These are phyloP conservation scores for Orius insidiosus DNA, from an alignment of 1,140 invertebrate species.

Conservation along the genomic window DNA sequence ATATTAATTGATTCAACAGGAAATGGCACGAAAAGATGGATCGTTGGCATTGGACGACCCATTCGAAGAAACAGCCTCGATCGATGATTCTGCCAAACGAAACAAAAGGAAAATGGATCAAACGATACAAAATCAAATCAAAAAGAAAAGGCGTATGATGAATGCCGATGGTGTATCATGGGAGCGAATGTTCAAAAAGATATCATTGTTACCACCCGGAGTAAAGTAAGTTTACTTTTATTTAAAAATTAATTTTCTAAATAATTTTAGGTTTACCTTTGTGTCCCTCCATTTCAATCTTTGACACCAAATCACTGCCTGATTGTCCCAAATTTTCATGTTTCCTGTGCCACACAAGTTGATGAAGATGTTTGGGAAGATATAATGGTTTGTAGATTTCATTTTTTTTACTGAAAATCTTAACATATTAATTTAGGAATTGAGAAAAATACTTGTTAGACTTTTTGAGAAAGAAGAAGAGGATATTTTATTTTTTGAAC, in stretches of 20 bases:
- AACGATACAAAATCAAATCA: slow-evolving; percentile 57
- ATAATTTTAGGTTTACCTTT: slow-evolving; percentile 39
- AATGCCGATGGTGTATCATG: slow-evolving; percentile 70
- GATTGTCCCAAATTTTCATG: slow-evolving; percentile 69
- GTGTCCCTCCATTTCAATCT: slow-evolving; percentile 58
- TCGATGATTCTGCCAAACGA: slow-evolving; percentile 39
- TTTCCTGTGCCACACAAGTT: slow-evolving; percentile 51
- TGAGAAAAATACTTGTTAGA: slow-evolving; percentile 52
- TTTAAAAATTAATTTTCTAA: background rate
- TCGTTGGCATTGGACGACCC: slow-evolving; percentile 70
- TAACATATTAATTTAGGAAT: slow-evolving; percentile 32
- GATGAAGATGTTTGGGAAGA: slow-evolving; percentile 92
- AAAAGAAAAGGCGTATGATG: slow-evolving; percentile 51
- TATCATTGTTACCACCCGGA: slow-evolving; percentile 65
- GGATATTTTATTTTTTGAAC: slow-evolving; percentile 86
- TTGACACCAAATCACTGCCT: slow-evolving; percentile 77
- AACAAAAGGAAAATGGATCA: slow-evolving; percentile 41
- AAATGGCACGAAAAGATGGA: slow-evolving; percentile 47
- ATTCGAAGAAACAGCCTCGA: slow-evolving; percentile 55
- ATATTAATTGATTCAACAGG: slow-evolving; percentile 21
- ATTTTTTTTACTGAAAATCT: background rate
- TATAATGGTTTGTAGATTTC: slow-evolving; percentile 50
- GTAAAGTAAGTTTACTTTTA: slow-evolving; percentile 39
- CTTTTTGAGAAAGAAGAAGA: slow-evolving; percentile 57
- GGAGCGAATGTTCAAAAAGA: slow-evolving; percentile 65